Evolutionary conservation across 2,113 vertebrate species (phyloP).

Genomic region (Hydropotes inermis): DNA sequence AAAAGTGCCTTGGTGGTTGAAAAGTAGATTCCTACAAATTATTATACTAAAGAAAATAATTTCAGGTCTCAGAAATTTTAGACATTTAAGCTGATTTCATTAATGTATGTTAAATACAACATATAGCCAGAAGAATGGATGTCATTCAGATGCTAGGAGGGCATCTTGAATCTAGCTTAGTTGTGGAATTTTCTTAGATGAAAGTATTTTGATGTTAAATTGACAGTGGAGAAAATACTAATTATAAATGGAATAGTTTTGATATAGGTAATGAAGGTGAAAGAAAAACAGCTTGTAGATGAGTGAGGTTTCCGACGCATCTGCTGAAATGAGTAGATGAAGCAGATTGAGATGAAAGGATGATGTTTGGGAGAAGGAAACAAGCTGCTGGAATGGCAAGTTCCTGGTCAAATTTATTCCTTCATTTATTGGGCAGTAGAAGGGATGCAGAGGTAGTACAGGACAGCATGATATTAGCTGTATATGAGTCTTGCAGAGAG

Average conservation of each 20-base stretch:
- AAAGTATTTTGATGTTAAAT: neutral
- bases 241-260: neutral
- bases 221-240: neutral
- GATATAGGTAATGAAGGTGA: neutral
- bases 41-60: neutral
- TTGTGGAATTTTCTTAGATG: neutral
- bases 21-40: neutral
- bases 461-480: neutral
- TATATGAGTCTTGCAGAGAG: neutral
- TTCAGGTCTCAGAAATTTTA: neutral
- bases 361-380: neutral
- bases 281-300: neutral
- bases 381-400: neutral
- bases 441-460: neutral
- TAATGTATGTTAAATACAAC: neutral
- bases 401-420: neutral
- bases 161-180: neutral
- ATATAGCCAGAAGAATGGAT: neutral
- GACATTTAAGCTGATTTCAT: neutral
- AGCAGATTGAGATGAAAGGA: neutral
- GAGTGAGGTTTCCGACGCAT: neutral
- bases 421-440: neutral
- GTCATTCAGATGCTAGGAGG: neutral
- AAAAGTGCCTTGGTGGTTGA: neutral
- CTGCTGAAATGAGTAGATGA: neutral